phyloP scores from a whole-genome alignment of 2,888 invertebrate genomes.

The Sarcophaga variegata region DNA sequence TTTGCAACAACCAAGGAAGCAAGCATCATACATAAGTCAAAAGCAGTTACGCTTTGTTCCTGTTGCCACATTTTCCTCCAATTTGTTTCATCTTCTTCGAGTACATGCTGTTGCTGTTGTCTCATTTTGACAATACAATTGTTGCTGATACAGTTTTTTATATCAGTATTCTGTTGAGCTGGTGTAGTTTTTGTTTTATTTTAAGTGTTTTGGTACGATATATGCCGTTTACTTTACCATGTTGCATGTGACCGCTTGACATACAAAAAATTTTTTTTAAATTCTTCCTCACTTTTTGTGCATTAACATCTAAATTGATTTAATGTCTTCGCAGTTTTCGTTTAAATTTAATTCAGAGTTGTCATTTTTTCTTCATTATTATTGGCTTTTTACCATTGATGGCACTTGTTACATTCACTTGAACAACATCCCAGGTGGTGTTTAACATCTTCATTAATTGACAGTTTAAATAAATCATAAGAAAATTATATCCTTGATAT shows the following conservation, averaged over 20 bases:
- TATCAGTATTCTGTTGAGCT: not conserved
- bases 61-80: not conserved
- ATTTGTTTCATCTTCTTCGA: not conserved
- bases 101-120: not conserved
- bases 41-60: not conserved
- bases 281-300: constrained; percentile 29
- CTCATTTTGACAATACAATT: constrained; percentile 47
- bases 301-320: constrained; percentile 62
- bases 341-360: not conserved
- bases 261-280: constrained; percentile 21
- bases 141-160: not conserved
- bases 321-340: constrained; percentile 46
- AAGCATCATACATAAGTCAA: no score
- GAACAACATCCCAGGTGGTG: constrained; percentile 1
- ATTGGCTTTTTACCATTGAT: constrained; percentile 50
- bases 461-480: constrained; percentile 51
- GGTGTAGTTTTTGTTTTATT: not conserved
- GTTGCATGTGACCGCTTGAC: not conserved
- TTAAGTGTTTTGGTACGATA: not conserved
- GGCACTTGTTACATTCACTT: constrained; percentile 53
- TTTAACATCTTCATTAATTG: constrained; percentile 57
- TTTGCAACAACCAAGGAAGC: no score
- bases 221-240: not conserved
- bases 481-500: not conserved
- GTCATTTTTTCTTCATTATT: constrained; percentile 22